Evolutionary conservation across 2,888 invertebrate species (phyloP).

Genomic region (Coenonympha arcania): DNA sequence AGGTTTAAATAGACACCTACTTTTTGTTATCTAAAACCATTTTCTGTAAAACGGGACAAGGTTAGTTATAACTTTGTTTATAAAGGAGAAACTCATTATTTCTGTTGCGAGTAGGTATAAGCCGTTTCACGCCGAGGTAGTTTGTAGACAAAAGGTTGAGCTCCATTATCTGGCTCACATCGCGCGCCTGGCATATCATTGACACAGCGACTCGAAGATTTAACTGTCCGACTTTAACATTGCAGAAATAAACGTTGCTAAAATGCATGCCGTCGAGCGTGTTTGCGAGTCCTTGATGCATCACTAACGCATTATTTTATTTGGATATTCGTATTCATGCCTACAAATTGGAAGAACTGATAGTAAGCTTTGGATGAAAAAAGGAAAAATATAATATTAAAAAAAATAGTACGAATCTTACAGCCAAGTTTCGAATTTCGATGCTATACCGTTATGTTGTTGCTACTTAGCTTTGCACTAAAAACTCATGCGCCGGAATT

Average conservation of each 20-base stretch:
- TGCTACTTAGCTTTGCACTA: too few relatives aligned
- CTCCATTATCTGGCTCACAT: slow-evolving; percentile 46
- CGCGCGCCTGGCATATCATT: slow-evolving; percentile 46
- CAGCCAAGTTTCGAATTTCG: too few relatives aligned
- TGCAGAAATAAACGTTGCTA: slow-evolving; percentile 36
- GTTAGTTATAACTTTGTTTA: slow-evolving; percentile 44
- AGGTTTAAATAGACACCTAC: slow-evolving; percentile 10
- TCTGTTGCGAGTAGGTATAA: slow-evolving; percentile 36
- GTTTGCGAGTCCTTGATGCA: slow-evolving; percentile 14
- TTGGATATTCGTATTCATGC: slow-evolving; percentile 4
- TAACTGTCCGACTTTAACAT: slow-evolving; percentile 34
- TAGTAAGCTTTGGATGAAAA: too few relatives aligned
- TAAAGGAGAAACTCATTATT: slow-evolving; percentile 49
- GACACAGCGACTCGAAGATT: slow-evolving; percentile 44
- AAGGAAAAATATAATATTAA: too few relatives aligned
- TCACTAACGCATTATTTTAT: slow-evolving; percentile 9
- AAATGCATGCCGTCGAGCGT: slow-evolving; percentile 19
- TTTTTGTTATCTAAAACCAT: slow-evolving; percentile 31
- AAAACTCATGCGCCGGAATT: too few relatives aligned
- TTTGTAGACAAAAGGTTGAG: slow-evolving; percentile 47
- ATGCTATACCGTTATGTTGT: too few relatives aligned
- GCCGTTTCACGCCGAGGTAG: slow-evolving; percentile 33
- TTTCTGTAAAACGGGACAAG: slow-evolving; percentile 38
- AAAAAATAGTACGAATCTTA: too few relatives aligned
- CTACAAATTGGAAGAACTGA: background rate